These are phyloP conservation scores for Periophthalmus modestus DNA, from an alignment of 2,113 vertebrate species.

Conservation along the genomic window DNA sequence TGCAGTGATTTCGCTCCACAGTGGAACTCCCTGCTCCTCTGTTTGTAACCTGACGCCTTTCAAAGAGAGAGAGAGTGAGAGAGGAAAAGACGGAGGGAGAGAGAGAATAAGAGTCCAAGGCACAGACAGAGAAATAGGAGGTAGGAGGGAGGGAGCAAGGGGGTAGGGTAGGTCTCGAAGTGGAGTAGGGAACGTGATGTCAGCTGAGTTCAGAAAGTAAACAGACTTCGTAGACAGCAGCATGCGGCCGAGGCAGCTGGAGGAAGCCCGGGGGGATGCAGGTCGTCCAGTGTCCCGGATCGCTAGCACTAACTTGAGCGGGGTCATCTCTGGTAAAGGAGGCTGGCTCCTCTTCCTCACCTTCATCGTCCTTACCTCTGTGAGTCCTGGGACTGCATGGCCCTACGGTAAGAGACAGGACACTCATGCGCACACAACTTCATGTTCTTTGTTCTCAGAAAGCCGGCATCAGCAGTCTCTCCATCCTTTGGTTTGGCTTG, in stretches of 20 bases:
- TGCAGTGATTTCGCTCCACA: slow-evolving; percentile 41
- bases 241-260: slow-evolving; percentile 71
- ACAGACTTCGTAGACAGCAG: slow-evolving; percentile 78
- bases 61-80: slow-evolving; percentile 20
- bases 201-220: slow-evolving; percentile 84
- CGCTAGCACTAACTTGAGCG: slow-evolving; percentile 13
- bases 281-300: slow-evolving; percentile 23
- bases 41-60: slow-evolving; percentile 76
- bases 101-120: slow-evolving; percentile 24
- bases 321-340: slow-evolving; percentile 39
- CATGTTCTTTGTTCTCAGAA: slow-evolving; percentile 66
- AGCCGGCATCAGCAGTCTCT: slow-evolving; percentile 62
- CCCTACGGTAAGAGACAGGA: slow-evolving; percentile 74
- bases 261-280: slow-evolving; percentile 55
- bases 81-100: slow-evolving; percentile 7
- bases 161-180: slow-evolving; percentile 55
- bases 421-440: slow-evolving; percentile 15
- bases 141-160: slow-evolving; percentile 34
- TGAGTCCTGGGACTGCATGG: slow-evolving; percentile 69
- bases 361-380: slow-evolving; percentile 61
- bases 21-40: slow-evolving; percentile 64
- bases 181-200: slow-evolving; percentile 75
- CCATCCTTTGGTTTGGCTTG: slow-evolving; percentile 30
- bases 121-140: slow-evolving; percentile 17
- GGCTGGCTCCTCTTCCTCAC: slow-evolving; percentile 60